phyloP scores from a whole-genome alignment of 2,888 invertebrate species.

The Acrocyrtus sp. region DNA sequence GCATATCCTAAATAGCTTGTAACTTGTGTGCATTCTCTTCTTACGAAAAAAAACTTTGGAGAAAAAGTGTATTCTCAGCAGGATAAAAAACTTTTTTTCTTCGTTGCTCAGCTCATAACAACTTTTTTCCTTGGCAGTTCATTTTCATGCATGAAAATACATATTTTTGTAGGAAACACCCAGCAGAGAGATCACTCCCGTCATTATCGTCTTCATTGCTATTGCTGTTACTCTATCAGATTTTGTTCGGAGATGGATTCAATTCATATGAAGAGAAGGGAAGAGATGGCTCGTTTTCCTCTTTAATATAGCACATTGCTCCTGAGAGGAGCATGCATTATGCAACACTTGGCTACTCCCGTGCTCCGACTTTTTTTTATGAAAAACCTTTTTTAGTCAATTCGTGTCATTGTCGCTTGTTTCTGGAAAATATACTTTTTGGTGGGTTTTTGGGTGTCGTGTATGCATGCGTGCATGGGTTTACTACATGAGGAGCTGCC shows the following conservation, averaged over 20 bases:
- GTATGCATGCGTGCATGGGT: slow-evolving; percentile 4
- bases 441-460: not conserved
- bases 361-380: not conserved
- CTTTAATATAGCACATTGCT: slow-evolving; percentile 27
- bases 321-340: slow-evolving; percentile 32
- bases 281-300: slow-evolving; percentile 40
- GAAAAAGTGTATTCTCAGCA: no score
- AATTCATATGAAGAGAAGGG: slow-evolving; percentile 9
- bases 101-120: not conserved
- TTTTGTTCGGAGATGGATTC: not conserved
- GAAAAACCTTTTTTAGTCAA: not conserved
- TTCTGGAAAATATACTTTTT: not conserved
- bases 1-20: not conserved
- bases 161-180: slow-evolving; percentile 11
- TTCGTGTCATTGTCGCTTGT: not conserved
- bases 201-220: slow-evolving; percentile 8
- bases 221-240: not conserved
- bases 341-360: slow-evolving; percentile 26
- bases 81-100: no score
- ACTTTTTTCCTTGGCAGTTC: slow-evolving; percentile 10
- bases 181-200: slow-evolving; percentile 36
- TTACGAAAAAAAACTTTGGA: no score
- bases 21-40: not conserved
- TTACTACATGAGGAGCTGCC: no score
- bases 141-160: slow-evolving; percentile 25